Base-by-base conservation (phyloP, 2,888 invertebrate genomes). In the Eupithecia inturbata region DNA sequence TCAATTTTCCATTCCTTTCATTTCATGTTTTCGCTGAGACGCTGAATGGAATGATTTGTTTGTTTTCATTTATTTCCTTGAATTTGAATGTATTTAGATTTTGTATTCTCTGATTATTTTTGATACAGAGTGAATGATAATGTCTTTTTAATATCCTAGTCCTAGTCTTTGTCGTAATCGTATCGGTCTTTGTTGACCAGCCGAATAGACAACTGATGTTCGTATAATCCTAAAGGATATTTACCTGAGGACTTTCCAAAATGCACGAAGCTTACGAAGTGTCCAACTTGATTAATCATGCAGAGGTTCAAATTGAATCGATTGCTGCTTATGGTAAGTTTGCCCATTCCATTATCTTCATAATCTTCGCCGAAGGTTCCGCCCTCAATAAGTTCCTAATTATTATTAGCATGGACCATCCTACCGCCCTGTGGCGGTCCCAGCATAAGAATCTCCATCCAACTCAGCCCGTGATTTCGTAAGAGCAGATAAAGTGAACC, bases 231-330 rank as follows among this genome's bases (percentile, higher is more conserved):
- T 26, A 14, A 57, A 62, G 19, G 19, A 31, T 62, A 62, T 28
- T 19, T 7, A 19, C 4, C 3, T 62, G 9, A 19, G 19, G 7
- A 62, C 19, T 49, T 33, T 28, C 67, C 71, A 69, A 72, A 81
- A 98, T 98, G 97, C 97, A 98, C 84, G 97, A 98, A 88, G 98
- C 98, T 0, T 99, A 98, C 86, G 97, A 97, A 88, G 95, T 97
- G 77, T 96, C 96, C 60, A 96, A 97, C 79, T 95, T 99, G 82
- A 95, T 98, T 77, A 98, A 97, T 77, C 98, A 97, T 91, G 95
- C 98, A 78, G 97, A 97, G 6, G 96, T 97, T 69, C 98, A 98
- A 90, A 98, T 99, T 79, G 99, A 99, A 92, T 97, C 98, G 28
- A 97, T 99, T 81, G 96, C 98, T 77, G 98, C 98, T 68, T 98